phyloP scores from a whole-genome alignment of 2,797 vertebrate genomes.

The Naso thynnoides region DNA sequence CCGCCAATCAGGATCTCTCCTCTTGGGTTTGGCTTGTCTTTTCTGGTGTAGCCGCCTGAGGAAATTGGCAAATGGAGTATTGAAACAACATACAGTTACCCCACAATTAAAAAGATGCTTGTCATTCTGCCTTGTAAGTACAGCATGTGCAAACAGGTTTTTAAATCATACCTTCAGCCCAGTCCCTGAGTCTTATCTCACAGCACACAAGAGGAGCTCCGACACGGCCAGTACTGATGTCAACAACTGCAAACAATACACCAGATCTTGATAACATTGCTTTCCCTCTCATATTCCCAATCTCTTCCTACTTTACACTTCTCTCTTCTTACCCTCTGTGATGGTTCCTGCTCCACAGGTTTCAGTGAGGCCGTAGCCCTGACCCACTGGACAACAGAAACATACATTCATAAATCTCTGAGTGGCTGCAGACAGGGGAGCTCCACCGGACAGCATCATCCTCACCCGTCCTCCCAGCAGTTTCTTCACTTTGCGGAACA shows the following conservation, averaged over 20 bases:
- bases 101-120: slow-evolving; percentile 1
- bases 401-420: slow-evolving; percentile 99
- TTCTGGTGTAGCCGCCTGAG: slow-evolving; percentile 93
- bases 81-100: background rate
- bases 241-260: slow-evolving; percentile 75
- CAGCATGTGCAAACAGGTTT: background rate
- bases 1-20: slow-evolving; percentile 96
- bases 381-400: slow-evolving; percentile 97
- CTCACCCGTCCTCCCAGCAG: slow-evolving; percentile 93
- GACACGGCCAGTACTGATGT: slow-evolving; percentile 96
- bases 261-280: background rate
- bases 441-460: slow-evolving; percentile 98
- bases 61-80: background rate
- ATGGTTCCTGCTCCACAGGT: slow-evolving; percentile 97
- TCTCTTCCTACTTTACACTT: accelerated
- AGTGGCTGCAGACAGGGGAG: slow-evolving; percentile 92
- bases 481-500: slow-evolving; percentile 94
- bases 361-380: slow-evolving; percentile 97
- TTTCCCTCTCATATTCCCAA: background rate
- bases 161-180: slow-evolving; percentile 91
- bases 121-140: background rate
- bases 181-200: slow-evolving; percentile 93
- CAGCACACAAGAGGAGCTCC: slow-evolving; percentile 97
- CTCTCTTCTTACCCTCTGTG: slow-evolving; percentile 88
- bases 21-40: slow-evolving; percentile 93